These are phyloP conservation scores for Dasyprocta punctata DNA, from an alignment of 2,113 vertebrate species.

Conservation along the genomic window DNA sequence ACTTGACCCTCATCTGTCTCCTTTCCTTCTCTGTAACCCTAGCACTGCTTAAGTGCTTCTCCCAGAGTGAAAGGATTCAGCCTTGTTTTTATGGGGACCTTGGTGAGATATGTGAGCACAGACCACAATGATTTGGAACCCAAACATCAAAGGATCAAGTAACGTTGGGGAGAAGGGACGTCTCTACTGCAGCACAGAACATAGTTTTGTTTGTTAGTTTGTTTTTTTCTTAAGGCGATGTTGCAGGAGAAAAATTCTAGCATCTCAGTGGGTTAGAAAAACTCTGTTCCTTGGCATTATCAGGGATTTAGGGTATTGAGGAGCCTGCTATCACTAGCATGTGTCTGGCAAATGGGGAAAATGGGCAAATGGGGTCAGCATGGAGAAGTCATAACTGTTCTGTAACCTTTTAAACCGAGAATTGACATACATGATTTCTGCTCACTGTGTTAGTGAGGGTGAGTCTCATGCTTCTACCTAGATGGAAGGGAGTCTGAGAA, in stretches of 20 bases:
- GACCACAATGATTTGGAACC: neutral
- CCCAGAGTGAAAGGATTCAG: neutral
- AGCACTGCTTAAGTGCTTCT: neutral
- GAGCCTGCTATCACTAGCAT: neutral
- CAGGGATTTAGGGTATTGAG: neutral
- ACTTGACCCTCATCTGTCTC: neutral
- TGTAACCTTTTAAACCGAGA: neutral
- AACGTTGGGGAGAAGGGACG: neutral
- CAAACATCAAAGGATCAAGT: neutral
- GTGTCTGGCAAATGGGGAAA: neutral
- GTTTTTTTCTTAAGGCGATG: neutral
- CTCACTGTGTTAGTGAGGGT: neutral
- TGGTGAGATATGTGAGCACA: neutral
- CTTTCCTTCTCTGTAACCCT: neutral
- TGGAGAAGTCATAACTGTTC: neutral
- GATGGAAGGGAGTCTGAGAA: neutral
- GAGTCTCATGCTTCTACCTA: neutral
- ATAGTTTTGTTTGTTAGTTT: neutral
- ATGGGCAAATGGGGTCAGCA: no score
- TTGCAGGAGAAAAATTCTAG: neutral
- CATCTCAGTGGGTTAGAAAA: neutral
- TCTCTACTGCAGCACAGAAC: neutral
- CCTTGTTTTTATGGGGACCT: neutral
- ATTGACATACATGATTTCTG: neutral
- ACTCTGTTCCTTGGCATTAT: neutral